phyloP scores from a whole-genome alignment of 1,140 invertebrate species.

The Atta colombica region DNA sequence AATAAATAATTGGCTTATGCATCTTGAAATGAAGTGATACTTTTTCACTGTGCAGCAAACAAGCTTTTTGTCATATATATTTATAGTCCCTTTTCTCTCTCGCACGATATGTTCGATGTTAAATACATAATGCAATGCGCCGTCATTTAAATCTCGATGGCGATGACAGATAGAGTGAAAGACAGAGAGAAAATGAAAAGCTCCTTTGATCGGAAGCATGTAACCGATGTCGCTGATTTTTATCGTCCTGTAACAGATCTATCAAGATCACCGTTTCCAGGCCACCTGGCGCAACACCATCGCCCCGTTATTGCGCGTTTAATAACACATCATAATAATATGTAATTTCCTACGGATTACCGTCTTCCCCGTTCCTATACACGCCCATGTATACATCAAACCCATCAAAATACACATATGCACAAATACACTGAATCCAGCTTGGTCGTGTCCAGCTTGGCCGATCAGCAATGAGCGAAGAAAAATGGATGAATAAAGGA shows the following conservation, averaged over 20 bases:
- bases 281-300: constrained; percentile 71
- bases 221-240: constrained; percentile 64
- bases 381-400: constrained; percentile 29
- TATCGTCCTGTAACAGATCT: constrained; percentile 67
- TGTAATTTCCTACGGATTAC: constrained; percentile 77
- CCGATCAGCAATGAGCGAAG: constrained; percentile 24
- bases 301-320: constrained; percentile 76
- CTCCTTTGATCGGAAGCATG: constrained; percentile 58
- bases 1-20: background rate
- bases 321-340: constrained; percentile 80
- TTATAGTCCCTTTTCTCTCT: background rate
- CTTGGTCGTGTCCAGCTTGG: constrained; percentile 18
- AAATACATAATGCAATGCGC: constrained; percentile 44
- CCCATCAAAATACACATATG: background rate
- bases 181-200: constrained; percentile 34
- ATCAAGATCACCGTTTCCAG: constrained; percentile 68
- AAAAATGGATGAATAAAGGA: constrained; percentile 45
- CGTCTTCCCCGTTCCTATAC: constrained; percentile 19
- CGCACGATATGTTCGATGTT: constrained; percentile 8
- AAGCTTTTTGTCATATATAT: background rate
- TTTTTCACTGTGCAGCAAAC: background rate
- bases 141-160: constrained; percentile 33
- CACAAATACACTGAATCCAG: constrained; percentile 44
- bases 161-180: constrained; percentile 27
- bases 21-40: background rate